Evolutionary conservation across 1,140 invertebrate species (phyloP), one percentile per base, ranked within the genome.

Genomic region (Dysdera silvatica): DNA sequence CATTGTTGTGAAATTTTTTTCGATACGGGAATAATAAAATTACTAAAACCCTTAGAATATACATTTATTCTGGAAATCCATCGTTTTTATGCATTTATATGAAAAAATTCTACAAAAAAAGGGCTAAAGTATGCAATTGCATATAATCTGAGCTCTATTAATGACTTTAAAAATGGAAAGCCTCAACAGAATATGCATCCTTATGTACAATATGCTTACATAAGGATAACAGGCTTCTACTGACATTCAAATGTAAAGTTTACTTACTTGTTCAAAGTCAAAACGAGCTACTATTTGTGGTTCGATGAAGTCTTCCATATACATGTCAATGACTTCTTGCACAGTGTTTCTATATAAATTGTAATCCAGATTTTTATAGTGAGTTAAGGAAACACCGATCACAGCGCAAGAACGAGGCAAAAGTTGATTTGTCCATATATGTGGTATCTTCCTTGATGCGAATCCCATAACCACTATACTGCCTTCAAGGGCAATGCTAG

Each of bases 381-480:
- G 77, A 33, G 67, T 68, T 1, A 83, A 70, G 57, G 77, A 80
- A n/a, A 83, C 77, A 7, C 81, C 80, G n/a, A 78, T 78, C 3
- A 83, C 63, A 37, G 74, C 77, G 61, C 80, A 80, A 4, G 74
- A 74, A 55, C 74, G 71, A 16, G 74, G 72, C 67, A 77, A 53
- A 3, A 80, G 67, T 14, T 74, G 61, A 65, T 76, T 74, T 24
- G 73, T 71, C 12, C 72, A 69, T 41, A 74, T 67, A 31, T 73
- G 58, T 51, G 77, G 77, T 32, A 79, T 74, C 43, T 75, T 71
- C 41, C 72, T 72, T 23, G 77, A 75, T 10, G 80, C 77, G 70
- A 80, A 78, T n/a, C 82, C 82, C 63, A 80, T 80, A 6, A 83
- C 72, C 41, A 83, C 71, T 4, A 82, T 71, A 68, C 78, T 79